phyloP scores from a whole-genome alignment of 2,113 vertebrate species.

The Carassius carassius region DNA sequence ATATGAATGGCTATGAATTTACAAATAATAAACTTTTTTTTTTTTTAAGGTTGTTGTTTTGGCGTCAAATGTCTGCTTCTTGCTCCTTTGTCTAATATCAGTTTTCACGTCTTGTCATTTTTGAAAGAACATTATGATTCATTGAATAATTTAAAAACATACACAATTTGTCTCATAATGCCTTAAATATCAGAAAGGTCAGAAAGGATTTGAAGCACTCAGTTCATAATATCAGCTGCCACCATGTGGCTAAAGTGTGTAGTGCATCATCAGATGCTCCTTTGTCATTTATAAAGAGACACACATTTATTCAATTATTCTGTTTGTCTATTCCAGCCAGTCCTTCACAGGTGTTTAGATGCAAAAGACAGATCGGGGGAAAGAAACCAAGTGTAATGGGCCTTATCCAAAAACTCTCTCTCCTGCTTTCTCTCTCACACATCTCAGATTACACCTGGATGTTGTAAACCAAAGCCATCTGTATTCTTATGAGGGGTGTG shows the following conservation, averaged over 20 bases:
- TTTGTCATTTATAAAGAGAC: not conserved
- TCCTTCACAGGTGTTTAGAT: slow-evolving; percentile 68
- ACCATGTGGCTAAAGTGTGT: slow-evolving; percentile 6
- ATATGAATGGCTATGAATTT: not conserved
- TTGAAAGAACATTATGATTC: not conserved
- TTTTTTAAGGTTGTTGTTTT: too few relatives aligned
- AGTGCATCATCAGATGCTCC: slow-evolving; percentile 19
- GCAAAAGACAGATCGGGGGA: slow-evolving; percentile 67
- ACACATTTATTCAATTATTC: slow-evolving; percentile 59
- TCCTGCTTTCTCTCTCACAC: slow-evolving; percentile 26
- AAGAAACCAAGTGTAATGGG: slow-evolving; percentile 73
- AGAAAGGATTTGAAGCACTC: not conserved
- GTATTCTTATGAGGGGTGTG: slow-evolving; percentile 63
- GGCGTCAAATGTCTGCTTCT: not conserved
- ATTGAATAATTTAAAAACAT: not conserved
- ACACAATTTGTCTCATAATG: not conserved
- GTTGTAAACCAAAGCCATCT: slow-evolving; percentile 67
- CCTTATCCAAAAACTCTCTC: slow-evolving; percentile 54
- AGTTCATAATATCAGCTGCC: slow-evolving; percentile 15
- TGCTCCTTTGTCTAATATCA: not conserved
- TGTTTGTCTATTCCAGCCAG: slow-evolving; percentile 67
- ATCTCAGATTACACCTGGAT: slow-evolving; percentile 70
- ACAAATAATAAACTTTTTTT: not conserved
- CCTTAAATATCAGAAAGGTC: not conserved
- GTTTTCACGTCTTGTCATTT: not conserved